phyloP scores from a whole-genome alignment of 2,888 invertebrate species.

The Tetrapedia diversipes region DNA sequence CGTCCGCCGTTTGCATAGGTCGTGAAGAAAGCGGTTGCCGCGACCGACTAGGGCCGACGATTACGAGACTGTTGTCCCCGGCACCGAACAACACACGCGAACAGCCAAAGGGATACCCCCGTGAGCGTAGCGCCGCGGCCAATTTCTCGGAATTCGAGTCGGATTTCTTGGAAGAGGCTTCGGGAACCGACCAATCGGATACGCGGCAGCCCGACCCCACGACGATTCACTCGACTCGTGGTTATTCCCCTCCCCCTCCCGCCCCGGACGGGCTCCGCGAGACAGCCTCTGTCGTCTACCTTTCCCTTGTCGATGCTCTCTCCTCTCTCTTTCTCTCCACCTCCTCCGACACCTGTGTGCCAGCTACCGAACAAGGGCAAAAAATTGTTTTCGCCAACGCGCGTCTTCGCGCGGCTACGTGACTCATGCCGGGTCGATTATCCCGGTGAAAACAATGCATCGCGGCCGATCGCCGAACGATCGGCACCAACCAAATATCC shows the following conservation, averaged over 20 bases:
- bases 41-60: conserved; percentile 41
- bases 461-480: conserved; percentile 2
- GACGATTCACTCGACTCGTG: conserved; percentile 47
- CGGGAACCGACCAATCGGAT: conserved; percentile 50
- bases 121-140: conserved; percentile 37
- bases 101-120: conserved; percentile 57
- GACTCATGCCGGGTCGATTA: conserved; percentile 36
- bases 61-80: conserved; percentile 26
- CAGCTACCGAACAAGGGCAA: conserved; percentile 47
- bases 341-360: conserved; percentile 48
- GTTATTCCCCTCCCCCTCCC: conserved; percentile 43
- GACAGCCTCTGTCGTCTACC: conserved; percentile 41
- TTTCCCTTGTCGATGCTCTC: conserved; percentile 10
- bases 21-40: conserved; percentile 6
- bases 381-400: conserved; percentile 67
- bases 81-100: conserved; percentile 38
- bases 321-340: too few relatives aligned
- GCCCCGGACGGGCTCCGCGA: conserved; percentile 34
- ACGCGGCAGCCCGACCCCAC: background rate
- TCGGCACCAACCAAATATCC: too few relatives aligned
- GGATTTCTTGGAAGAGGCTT: conserved; percentile 63
- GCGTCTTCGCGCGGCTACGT: conserved; percentile 37
- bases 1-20: conserved; percentile 5
- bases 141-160: conserved; percentile 62
- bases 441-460: conserved; percentile 36